Evolutionary conservation across 2,113 vertebrate species (phyloP), one percentile per base, ranked within the genome.

Genomic region (Anseranas semipalmata): DNA sequence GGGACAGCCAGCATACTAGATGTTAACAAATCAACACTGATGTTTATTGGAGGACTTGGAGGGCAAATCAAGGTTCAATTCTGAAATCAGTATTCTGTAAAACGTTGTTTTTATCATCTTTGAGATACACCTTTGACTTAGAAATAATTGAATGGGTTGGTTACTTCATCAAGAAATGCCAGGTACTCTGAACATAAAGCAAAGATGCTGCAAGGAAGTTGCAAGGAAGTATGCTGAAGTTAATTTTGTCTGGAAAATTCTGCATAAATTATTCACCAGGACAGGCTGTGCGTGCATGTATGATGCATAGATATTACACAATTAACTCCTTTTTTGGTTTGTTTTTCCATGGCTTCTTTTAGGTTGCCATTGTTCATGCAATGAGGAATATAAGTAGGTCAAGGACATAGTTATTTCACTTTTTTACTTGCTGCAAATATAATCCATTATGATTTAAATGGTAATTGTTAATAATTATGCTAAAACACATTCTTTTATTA

Each of bases 21-120:
- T 58, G 90, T 99, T 18, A 98, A 98, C 96, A 98, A 98, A 35
- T 98, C 98, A 91, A 99, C 98, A 1, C 88, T 98, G 18, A 97
- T 99, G 95, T 98, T 99, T 88, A 94, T 99, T 1, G 99, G 99
- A 73, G 99, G 99, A 52, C 97, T 99, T 79, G 98, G 98, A 68
- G 96, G 98, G 12, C 97, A 98, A 94, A 97, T 98, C 73, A 98
- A 98, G 99, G 99, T 99, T 97, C 95, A 60, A 10, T 65, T 81
- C 27, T 14, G 12, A 88, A 45, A 66, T 56, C 7, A 27, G 9
- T 43, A 28, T 55, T 77, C 37, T 73, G 5, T 66, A 65, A 67
- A 67, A 53, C 43, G 11, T 24, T 88, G 10, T 24, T 87, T 71
- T 88, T 59, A 52, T 53, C 4, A 12, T 37, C 7, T 84, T 75